Percentiles rank a stretch among this genome's conserved stretches.
Evolutionary conservation across 1,140 invertebrate genomes (phyloP).

Genomic region (Oncopeltus fasciatus): DNA sequence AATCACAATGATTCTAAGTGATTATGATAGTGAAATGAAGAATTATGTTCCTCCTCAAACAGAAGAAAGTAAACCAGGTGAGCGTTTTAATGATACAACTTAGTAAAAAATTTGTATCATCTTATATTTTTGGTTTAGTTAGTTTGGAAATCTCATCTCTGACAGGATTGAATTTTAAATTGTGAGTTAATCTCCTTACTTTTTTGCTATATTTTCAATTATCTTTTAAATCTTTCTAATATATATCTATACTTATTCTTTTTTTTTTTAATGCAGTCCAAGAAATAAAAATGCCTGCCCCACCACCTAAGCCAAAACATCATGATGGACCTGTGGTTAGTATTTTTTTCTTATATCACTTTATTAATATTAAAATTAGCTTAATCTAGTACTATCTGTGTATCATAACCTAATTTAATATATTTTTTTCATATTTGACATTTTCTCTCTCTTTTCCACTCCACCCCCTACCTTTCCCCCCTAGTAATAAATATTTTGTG

Average conservation of each 20-base stretch:
- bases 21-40: constrained; percentile 69
- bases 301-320: neutral
- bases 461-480: too few relatives aligned
- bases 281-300: constrained; percentile 8
- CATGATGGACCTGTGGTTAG: constrained; percentile 9
- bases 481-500: too few relatives aligned
- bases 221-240: neutral
- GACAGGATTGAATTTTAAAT: neutral
- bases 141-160: neutral
- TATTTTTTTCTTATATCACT: neutral
- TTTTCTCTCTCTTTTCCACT: too few relatives aligned
- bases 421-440: too few relatives aligned
- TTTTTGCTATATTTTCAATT: neutral
- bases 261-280: neutral
- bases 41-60: constrained; percentile 32
- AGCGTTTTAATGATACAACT: neutral
- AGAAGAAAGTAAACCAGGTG: constrained; percentile 21
- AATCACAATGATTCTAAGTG: constrained; percentile 61
- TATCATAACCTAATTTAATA: too few relatives aligned
- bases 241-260: neutral
- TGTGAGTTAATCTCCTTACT: neutral
- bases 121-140: neutral
- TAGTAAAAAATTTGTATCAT: neutral
- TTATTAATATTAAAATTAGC: too few relatives aligned
- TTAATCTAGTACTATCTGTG: too few relatives aligned